Evolutionary conservation across 2,888 invertebrate genomes (phyloP).

Genomic region (Cephonodes hylas): DNA sequence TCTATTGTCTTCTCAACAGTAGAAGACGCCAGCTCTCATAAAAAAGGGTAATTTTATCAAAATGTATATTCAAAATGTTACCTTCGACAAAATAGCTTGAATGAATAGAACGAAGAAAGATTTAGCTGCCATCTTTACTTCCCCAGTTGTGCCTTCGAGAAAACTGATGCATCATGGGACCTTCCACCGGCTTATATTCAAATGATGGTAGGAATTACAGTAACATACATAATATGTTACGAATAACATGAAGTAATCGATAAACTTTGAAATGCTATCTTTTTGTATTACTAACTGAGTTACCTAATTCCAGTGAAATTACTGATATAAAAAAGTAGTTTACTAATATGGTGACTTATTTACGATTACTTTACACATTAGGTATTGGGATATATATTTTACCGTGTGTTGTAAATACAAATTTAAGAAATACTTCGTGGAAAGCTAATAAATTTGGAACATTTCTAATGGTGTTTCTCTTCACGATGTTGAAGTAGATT

Average conservation of each 20-base stretch:
- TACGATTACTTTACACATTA: no score
- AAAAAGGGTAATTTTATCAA: background rate
- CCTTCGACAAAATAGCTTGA: background rate
- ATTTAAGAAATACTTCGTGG: no score
- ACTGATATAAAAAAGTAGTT: background rate
- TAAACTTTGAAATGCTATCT: background rate
- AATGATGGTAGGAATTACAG: background rate
- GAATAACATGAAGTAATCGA: background rate
- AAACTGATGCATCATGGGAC: background rate
- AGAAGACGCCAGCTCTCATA: no score
- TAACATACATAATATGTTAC: background rate
- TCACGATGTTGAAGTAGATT: no score
- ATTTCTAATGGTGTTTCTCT: no score
- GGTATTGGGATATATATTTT: no score
- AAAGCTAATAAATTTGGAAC: no score
- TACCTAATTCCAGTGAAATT: background rate
- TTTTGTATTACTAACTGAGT: background rate
- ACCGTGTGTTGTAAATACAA: no score
- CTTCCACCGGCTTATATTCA: background rate
- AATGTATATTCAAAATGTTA: background rate
- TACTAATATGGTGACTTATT: no score
- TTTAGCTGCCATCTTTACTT: background rate
- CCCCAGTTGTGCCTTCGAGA: background rate
- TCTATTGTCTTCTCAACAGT: no score
- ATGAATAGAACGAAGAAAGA: background rate